Base-by-base conservation (phyloP, 2,888 invertebrate species). In the Ectropis crepuscularia region DNA sequence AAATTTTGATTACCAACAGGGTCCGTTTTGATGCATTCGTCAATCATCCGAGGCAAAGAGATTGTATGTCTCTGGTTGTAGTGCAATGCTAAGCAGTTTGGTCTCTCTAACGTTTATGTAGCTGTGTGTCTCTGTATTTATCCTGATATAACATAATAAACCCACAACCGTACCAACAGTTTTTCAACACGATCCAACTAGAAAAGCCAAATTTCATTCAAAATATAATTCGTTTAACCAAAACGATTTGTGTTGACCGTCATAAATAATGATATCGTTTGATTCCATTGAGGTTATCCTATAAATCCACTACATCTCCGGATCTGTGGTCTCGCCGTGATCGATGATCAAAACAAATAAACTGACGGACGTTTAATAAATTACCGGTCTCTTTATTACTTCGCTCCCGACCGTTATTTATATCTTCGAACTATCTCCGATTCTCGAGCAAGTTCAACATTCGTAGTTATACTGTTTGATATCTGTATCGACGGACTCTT, bases 321-420 rank as follows among this genome's bases (percentile, higher is more conserved):
- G 59, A 55, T 63, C 55, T 60, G 60, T 53, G 64, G 64, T 64
- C 57, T 57, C 60, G 64, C 38, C 55, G 51, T 57, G 72, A 76
- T 75, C 66, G 67, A 74, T 69, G 74, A 73, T 68, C 73, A 71
- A 73, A 74, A 76, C 71, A 74, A 69, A 68, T 58, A 68, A 53
- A 68, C 66, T 45, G 64, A 65, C 65, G 55, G 67, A 70, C 69
- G 71, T 68, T 71, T 69, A 64, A 69, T 74, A 74, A 74, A 76
- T 76, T 73, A 73, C 55, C 63, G 60, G 62, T 57, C 60, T 61
- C 62, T 68, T 74, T 73, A 73, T 72, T 72, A 72, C 69, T 60
- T 64, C 60, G 66, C 63, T 68, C 64, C 59, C 61, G 61, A 65
- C 50, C 58, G 65, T 65, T 72, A 61, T 67, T 65, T 68, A 67